These are phyloP conservation scores for Achlya flavicornis DNA, from an alignment of 2,888 invertebrate genomes.

Conservation along the genomic window DNA sequence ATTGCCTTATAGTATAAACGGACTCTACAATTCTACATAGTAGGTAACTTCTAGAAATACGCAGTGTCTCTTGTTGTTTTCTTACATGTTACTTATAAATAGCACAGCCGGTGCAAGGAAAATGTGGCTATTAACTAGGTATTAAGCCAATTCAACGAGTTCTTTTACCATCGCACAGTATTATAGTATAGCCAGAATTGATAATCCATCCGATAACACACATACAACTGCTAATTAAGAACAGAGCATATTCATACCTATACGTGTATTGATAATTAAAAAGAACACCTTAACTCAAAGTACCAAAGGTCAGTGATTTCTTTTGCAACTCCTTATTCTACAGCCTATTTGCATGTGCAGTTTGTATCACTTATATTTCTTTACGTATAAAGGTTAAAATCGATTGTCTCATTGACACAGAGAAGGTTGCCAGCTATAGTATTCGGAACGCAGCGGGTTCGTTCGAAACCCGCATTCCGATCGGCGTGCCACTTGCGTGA, in stretches of 20 bases:
- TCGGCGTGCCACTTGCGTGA: slow-evolving; percentile 60
- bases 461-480: slow-evolving; percentile 66
- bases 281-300: slow-evolving; percentile 18
- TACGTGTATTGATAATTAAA: slow-evolving; percentile 12
- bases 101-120: background rate
- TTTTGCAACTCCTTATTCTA: slow-evolving; percentile 41
- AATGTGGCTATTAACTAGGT: background rate
- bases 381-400: slow-evolving; percentile 32
- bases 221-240: background rate
- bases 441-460: slow-evolving; percentile 51
- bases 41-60: background rate
- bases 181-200: slow-evolving; percentile 9
- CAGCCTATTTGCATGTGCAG: slow-evolving; percentile 4
- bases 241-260: background rate
- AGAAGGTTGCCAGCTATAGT: slow-evolving; percentile 33
- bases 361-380: slow-evolving; percentile 22
- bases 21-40: too few species aligned
- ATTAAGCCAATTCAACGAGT: too few species aligned
- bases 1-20: too few species aligned
- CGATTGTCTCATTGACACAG: slow-evolving; percentile 23
- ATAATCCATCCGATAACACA: background rate
- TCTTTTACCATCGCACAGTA: slow-evolving; percentile 14
- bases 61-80: background rate
- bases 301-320: slow-evolving; percentile 52
- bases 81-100: background rate